These are phyloP conservation scores for Leptinotarsa defecta DNA, from an alignment of 1,140 invertebrate species.

Conservation along the genomic window DNA sequence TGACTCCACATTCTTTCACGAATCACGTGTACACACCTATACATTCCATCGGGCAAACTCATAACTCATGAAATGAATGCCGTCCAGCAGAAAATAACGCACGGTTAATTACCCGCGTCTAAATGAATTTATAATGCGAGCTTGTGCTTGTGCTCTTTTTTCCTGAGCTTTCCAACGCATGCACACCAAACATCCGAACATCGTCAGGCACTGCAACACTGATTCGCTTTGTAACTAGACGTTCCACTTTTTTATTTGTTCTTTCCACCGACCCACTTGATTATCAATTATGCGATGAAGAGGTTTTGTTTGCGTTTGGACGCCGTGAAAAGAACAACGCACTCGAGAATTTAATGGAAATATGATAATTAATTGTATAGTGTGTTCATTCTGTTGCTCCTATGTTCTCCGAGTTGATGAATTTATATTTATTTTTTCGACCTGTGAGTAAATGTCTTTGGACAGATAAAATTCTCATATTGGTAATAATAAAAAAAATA, in stretches of 20 bases:
- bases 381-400: not conserved
- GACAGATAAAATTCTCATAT: too few relatives aligned
- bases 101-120: not conserved
- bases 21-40: not conserved
- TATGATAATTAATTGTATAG: not conserved
- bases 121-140: not conserved
- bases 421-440: too few relatives aligned
- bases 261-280: not conserved
- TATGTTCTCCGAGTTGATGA: too few relatives aligned
- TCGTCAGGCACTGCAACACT: not conserved
- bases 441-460: too few relatives aligned
- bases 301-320: slow-evolving; percentile 1
- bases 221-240: not conserved
- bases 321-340: slow-evolving; percentile 1
- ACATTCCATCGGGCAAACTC: not conserved
- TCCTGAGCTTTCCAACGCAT: not conserved
- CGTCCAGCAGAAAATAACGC: not conserved
- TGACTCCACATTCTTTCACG: too few relatives aligned
- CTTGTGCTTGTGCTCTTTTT: not conserved
- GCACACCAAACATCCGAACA: not conserved
- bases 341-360: not conserved
- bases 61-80: not conserved
- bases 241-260: slow-evolving; percentile 3
- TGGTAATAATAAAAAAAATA: too few relatives aligned
- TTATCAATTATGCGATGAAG: slow-evolving; percentile 8